Base-by-base conservation (phyloP, 2,113 vertebrate species). In the Panthera uncia region DNA sequence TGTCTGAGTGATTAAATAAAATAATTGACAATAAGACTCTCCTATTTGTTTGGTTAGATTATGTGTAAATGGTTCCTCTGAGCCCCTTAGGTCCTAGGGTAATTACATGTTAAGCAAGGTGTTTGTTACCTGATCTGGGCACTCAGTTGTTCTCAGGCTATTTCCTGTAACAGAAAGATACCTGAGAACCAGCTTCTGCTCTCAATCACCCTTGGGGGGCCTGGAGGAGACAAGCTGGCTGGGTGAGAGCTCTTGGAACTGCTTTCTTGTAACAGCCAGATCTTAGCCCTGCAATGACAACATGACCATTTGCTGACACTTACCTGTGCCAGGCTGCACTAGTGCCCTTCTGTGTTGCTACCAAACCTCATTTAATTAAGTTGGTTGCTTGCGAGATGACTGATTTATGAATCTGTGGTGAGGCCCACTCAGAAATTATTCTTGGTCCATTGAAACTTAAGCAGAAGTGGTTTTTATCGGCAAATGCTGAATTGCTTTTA, bases 51-150 rank as follows among this genome's bases (percentile, higher is more conserved):
- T 87, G 65, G 38, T 55, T 90, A 36, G 66, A 52, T 93, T 96
- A 61, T 89, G 33, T 78, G 13, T 91, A 68, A 97, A 89, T 82
- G 66, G 86, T 52, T 96, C 87, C 52, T 92, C 29, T 48, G 66
- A 90, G 76, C 33, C 14, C 65, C 94, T 92, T 68, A 91, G 84
- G 36, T 63, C n/a, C 57, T 96, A 0, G 11, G 29, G 57, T 95
- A 63, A 90, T 92, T 94, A 84, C 31, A 95, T 8, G 36, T 23
- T 38, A 80, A 87, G 65, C 69, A 92, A 97, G 16, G 11, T 52
- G 63, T 84, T 66, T 94, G 74, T 93, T 83, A 94, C 90, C 94
- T 66, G 68, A 97, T 48, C 89, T 74, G 36, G 31, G 41, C n/a
- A 16, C 73, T 87, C 63, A 61, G 0, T 63, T 83, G 93, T 96